Evolutionary conservation across 2,797 vertebrate species (phyloP).

Genomic region (Sebastes vulpes): DNA sequence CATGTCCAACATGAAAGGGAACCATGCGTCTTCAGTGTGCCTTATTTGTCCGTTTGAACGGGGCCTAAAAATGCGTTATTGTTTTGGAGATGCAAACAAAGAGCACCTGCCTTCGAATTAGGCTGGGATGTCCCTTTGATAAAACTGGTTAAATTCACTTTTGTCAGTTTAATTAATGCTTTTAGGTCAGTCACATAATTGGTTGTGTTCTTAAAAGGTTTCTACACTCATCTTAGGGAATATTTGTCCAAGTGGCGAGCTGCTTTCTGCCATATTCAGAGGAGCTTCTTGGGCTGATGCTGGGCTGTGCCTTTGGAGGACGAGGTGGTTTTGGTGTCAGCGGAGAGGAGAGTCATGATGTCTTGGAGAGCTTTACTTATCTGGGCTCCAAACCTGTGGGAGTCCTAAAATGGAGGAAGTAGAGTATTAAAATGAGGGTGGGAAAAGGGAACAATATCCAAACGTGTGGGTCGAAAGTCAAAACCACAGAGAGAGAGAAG

Average conservation of each 20-base stretch:
- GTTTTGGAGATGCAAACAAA: not conserved
- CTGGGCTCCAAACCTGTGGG: conserved; percentile 88
- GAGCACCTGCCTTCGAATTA: not conserved
- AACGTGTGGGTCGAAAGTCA: too few species aligned
- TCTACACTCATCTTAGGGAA: not conserved
- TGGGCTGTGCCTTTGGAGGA: conserved; percentile 19
- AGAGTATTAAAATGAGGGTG: not conserved
- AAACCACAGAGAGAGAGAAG: not conserved
- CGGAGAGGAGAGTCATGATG: conserved; percentile 83
- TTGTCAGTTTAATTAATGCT: not conserved
- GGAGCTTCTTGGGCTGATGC: conserved; percentile 58
- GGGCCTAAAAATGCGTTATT: not conserved
- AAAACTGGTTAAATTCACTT: not conserved
- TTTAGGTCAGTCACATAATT: not conserved
- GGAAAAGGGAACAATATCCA: not conserved
- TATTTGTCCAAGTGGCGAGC: not conserved
- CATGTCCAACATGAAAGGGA: not conserved
- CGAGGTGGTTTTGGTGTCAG: conserved; percentile 42
- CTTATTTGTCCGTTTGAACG: not conserved
- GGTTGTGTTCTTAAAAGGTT: not conserved
- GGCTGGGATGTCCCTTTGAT: not conserved
- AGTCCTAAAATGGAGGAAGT: conserved; percentile 64
- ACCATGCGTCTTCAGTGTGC: not conserved
- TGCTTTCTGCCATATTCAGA: conserved; percentile 6
- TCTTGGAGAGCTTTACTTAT: conserved; percentile 86